Evolutionary conservation across 2,888 invertebrate species (phyloP).

Genomic region (Abrostola triplasia): DNA sequence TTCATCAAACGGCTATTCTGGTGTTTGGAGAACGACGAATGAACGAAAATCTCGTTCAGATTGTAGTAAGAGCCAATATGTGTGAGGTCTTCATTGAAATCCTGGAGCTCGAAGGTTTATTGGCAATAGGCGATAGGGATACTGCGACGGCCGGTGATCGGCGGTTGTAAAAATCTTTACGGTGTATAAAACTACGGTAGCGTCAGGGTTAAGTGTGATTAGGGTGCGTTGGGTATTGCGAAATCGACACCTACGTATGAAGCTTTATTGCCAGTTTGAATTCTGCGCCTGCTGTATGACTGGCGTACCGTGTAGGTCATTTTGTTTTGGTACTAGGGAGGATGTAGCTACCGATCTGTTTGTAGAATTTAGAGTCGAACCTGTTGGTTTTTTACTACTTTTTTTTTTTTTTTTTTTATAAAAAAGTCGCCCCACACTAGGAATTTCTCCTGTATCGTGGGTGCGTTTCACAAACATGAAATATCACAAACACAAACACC

Average conservation of each 20-base stretch:
- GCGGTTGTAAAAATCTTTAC: slow-evolving; percentile 83
- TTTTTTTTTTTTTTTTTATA: too few relatives aligned
- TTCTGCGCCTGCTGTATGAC: slow-evolving; percentile 26
- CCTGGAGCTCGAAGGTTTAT: slow-evolving; percentile 71
- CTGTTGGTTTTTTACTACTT: too few relatives aligned
- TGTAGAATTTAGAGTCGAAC: too few relatives aligned
- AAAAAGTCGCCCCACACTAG: too few relatives aligned
- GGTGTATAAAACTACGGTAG: slow-evolving; percentile 79
- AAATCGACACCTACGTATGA: slow-evolving; percentile 57
- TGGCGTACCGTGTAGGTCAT: slow-evolving; percentile 20
- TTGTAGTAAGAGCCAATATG: slow-evolving; percentile 59
- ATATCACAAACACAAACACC: too few relatives aligned
- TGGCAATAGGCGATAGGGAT: slow-evolving; percentile 67
- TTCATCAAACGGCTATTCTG: slow-evolving; percentile 58
- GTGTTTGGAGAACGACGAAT: slow-evolving; percentile 18
- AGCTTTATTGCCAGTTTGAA: slow-evolving; percentile 49
- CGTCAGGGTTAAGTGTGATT: slow-evolving; percentile 82
- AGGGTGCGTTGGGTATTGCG: slow-evolving; percentile 61
- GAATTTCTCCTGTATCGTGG: too few relatives aligned
- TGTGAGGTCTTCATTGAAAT: slow-evolving; percentile 72
- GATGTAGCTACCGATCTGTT: neutral
- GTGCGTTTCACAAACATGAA: too few relatives aligned
- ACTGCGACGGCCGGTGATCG: slow-evolving; percentile 68
- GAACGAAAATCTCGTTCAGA: slow-evolving; percentile 41
- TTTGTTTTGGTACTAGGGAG: neutral